A percentile compares a stretch with the other conserved stretches of the same genome.
Evolutionary conservation across 2,797 vertebrate species (phyloP).

Genomic region (Peromyscus aztecus): DNA sequence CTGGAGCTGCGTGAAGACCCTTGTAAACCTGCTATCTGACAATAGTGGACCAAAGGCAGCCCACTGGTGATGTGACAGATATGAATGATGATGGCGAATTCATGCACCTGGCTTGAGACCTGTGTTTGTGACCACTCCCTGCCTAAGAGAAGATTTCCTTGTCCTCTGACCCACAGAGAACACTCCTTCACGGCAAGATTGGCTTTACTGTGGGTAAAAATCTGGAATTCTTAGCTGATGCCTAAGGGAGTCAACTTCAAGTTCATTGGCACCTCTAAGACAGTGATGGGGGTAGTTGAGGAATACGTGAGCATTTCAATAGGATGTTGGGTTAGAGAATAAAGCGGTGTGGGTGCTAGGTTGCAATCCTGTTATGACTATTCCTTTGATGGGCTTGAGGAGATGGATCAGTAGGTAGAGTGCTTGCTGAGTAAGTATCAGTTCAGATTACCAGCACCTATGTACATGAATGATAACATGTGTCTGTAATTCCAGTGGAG

Average conservation of each 20-base stretch:
- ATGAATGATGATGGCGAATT: conserved; percentile 93
- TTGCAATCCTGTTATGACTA: conserved; percentile 95
- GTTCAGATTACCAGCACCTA: background rate
- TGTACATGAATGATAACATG: no score
- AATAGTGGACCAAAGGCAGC: conserved; percentile 92
- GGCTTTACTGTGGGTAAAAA: conserved; percentile 93
- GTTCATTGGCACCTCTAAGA: conserved; percentile 93
- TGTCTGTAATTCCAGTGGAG: background rate
- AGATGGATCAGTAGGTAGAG: background rate
- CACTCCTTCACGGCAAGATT: conserved; percentile 91
- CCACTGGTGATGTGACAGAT: conserved; percentile 92
- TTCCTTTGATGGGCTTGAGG: background rate
- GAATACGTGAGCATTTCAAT: conserved; percentile 94
- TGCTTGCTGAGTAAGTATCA: background rate
- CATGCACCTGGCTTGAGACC: conserved; percentile 92
- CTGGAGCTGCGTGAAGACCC: conserved; percentile 95
- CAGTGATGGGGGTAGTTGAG: conserved; percentile 94
- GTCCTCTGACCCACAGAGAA: conserved; percentile 93
- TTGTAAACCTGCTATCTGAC: conserved; percentile 94
- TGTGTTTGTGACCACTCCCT: conserved; percentile 92
- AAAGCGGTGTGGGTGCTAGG: conserved; percentile 93
- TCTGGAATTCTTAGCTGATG: conserved; percentile 94
- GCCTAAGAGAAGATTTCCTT: conserved; percentile 94
- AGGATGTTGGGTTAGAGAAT: conserved; percentile 94
- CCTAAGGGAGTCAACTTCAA: conserved; percentile 92